phyloP scores from a whole-genome alignment of 2,113 vertebrate genomes.

The Prionailurus viverrinus region DNA sequence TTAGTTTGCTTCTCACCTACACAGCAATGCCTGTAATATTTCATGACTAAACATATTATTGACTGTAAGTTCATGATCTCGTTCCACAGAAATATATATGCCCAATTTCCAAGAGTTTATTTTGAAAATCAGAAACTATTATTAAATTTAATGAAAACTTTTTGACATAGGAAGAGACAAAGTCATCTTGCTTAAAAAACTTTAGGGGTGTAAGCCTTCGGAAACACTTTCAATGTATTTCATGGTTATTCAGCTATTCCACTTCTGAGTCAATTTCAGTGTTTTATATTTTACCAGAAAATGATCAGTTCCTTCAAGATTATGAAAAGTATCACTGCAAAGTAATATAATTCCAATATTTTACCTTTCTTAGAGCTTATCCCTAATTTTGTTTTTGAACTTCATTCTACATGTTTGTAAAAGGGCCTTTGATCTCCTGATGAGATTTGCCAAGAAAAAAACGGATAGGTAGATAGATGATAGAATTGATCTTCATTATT shows the following conservation, averaged over 20 bases:
- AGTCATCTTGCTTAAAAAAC: neutral
- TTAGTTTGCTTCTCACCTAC: neutral
- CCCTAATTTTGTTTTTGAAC: neutral
- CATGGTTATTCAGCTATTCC: neutral
- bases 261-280: neutral
- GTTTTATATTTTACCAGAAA: neutral
- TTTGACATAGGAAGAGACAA: neutral
- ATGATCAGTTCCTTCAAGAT: neutral
- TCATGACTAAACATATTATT: neutral
- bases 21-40: neutral
- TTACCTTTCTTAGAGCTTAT: neutral
- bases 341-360: neutral
- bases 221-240: neutral
- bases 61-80: neutral
- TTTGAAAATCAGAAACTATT: neutral
- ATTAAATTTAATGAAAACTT: neutral
- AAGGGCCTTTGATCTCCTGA: neutral
- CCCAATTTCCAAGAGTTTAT: neutral
- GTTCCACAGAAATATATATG: neutral
- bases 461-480: neutral
- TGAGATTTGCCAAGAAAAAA: neutral
- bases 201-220: neutral
- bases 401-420: neutral
- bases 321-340: neutral
- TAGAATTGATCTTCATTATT: neutral